A percentile compares a stretch with the other conserved stretches of the same genome.
Evolutionary conservation across 2,113 vertebrate genomes (phyloP).

Genomic region (Takifugu flavidus): DNA sequence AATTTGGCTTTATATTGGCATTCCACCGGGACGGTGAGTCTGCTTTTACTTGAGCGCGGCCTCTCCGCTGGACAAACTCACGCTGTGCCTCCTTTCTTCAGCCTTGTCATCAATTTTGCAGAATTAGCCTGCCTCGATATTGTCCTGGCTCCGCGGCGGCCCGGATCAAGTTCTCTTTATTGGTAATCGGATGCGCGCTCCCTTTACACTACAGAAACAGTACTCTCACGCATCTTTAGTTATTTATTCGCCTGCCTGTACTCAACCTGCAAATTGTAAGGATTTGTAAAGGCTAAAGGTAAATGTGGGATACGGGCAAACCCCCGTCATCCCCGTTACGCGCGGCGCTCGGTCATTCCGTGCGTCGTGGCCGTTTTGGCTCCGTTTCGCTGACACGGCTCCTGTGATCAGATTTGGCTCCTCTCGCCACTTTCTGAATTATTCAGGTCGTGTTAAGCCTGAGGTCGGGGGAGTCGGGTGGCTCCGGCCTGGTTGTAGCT

Average conservation of each 20-base stretch:
- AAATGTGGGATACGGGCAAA: conserved; percentile 25
- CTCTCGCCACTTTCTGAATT: conserved; percentile 37
- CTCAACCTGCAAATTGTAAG: conserved; percentile 51
- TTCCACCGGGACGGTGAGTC: conserved; percentile 45
- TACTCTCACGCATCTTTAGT: conserved; percentile 58
- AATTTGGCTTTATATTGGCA: conserved; percentile 14
- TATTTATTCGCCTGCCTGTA: conserved; percentile 61
- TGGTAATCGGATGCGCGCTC: conserved; percentile 57
- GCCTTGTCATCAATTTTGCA: conserved; percentile 51
- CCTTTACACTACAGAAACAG: conserved; percentile 66
- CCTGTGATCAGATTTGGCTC: conserved; percentile 14
- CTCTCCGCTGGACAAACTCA: neutral
- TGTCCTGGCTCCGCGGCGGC: conserved; percentile 40
- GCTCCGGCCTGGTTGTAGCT: conserved; percentile 19
- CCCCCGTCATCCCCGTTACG: conserved; percentile 32
- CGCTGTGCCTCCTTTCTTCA: conserved; percentile 25
- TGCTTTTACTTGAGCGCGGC: neutral
- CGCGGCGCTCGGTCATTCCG: conserved; percentile 18
- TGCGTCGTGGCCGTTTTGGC: conserved; percentile 1
- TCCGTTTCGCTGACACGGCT: no score
- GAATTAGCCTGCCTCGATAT: conserved; percentile 29
- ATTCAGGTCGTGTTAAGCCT: conserved; percentile 47
- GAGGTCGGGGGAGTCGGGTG: conserved; percentile 10
- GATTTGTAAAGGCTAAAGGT: conserved; percentile 50
- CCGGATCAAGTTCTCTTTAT: conserved; percentile 53